Base-by-base conservation (phyloP, 2,113 vertebrate species). In the Madoqua kirkii region DNA sequence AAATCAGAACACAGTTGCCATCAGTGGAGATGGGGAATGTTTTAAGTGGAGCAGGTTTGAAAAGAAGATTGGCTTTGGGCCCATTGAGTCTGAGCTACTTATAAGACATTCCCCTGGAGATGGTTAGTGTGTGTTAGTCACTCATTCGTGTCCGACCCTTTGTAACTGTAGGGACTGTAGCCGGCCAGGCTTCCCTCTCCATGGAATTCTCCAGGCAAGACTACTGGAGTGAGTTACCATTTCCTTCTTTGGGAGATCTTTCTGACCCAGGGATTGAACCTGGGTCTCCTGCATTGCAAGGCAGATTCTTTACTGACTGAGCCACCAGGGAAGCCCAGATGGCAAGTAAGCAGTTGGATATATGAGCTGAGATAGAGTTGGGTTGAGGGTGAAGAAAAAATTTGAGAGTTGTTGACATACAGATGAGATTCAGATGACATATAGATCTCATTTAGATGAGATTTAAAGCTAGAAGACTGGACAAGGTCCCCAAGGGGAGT, bases 1-100 rank as follows among this genome's bases (percentile, higher is more conserved):
- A 96, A 93, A 40, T 21, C 12, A 50, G 43, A 95, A 83, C n/a
- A 78, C 33, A 88, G 19, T 54, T 83, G 31, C 31, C 33, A 12
- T 93, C 15, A 36, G 17, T 7, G 23, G 36, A 90, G 15, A 89
- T 27, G 21, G 27, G 4, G 14, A 74, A 71, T 21, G 29, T 57
- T 95, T 93, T 25, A 27, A 45, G 15, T 60, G 54, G 74, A 91
- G 16, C 23, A 89, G n/a, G 21, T 95, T 88, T 91, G n/a, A 29
- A 62, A 71, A 93, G 67, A 90, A 64, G 36, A 57, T n/a, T 8
- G 21, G 6, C 40, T 57, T 59, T 43, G 33, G 54, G 60, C 12
- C 12, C 1, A 6, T 6, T 84, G 76, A 57, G 23, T 57, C 76
- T 71, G 92, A 74, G 84, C 87, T 57, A 31, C 14, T 79, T 87